Conservation (phyloP, 2,888 invertebrate genomes). For the Ormia ochracea region DNA sequence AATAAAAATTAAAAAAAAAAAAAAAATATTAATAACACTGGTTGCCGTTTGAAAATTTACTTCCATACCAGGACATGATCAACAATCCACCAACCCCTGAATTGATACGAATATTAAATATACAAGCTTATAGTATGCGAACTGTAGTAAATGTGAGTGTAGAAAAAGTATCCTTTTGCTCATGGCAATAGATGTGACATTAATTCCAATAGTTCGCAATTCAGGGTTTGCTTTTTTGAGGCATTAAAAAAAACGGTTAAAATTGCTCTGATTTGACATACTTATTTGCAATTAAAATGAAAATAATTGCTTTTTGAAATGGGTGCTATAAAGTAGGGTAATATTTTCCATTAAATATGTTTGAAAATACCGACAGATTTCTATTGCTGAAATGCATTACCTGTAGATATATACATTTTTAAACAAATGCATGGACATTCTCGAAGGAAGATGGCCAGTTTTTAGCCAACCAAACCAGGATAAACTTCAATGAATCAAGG, state of each 20-base stretch:
- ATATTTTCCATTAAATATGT: too few species aligned
- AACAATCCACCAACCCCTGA: constrained; percentile 53
- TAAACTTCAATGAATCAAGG: too few species aligned
- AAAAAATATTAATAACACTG: constrained; percentile 35
- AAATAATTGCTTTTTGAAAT: background rate
- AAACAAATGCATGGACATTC: too few species aligned
- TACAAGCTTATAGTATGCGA: constrained; percentile 10
- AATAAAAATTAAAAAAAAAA: background rate
- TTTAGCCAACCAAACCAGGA: too few species aligned
- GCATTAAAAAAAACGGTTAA: constrained; percentile 23
- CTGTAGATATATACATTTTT: too few species aligned
- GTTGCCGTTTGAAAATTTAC: constrained; percentile 37
- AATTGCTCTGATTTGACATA: constrained; percentile 5
- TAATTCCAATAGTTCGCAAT: constrained; percentile 46
- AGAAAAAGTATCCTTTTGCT: constrained; percentile 43
- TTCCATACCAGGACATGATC: constrained; percentile 46
- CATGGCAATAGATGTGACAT: constrained; percentile 44
- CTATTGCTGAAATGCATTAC: background rate
- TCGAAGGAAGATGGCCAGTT: too few species aligned
- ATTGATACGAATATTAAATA: constrained; percentile 1
- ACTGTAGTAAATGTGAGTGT: background rate
- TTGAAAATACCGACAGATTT: too few species aligned
- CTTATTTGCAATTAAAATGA: background rate
- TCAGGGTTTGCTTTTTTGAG: background rate
- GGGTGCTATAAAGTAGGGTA: background rate